A percentile compares a stretch with the other conserved stretches of the same genome.
These are phyloP conservation scores for Apus apus DNA, from an alignment of 2,113 vertebrate genomes.

Conservation along the genomic window DNA sequence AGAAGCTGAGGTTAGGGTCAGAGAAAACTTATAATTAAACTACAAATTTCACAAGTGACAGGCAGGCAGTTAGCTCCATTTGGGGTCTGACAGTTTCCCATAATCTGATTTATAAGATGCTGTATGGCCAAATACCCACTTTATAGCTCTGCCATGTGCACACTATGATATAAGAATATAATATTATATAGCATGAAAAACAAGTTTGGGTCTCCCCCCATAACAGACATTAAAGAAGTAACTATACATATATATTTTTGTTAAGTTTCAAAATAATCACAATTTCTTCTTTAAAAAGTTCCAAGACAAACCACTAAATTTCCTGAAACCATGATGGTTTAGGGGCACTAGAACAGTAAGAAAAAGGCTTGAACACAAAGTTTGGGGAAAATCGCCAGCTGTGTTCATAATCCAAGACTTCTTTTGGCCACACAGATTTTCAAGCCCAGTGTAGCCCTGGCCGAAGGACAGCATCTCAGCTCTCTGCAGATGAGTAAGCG, in stretches of 20 bases:
- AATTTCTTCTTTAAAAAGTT: background rate
- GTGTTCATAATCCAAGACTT: background rate
- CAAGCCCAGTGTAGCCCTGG: background rate
- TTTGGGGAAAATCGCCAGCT: background rate
- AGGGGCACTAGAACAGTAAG: background rate
- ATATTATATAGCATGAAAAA: background rate
- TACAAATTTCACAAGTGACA: background rate
- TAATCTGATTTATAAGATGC: background rate
- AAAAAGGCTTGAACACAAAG: background rate
- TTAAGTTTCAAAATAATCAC: background rate
- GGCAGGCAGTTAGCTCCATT: background rate
- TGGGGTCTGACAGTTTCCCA: background rate
- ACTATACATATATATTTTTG: background rate
- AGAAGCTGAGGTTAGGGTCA: background rate
- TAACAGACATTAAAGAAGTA: background rate
- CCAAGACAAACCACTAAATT: background rate
- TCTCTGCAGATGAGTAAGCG: accelerated
- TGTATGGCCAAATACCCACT: background rate
- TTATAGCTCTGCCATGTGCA: background rate
- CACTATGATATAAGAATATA: background rate
- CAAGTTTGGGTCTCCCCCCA: background rate
- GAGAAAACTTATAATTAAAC: background rate
- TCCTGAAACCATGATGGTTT: background rate
- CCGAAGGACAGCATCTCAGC: background rate
- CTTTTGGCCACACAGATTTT: too few species aligned